These are phyloP conservation scores for Polypterus senegalus DNA, from an alignment of 2,113 vertebrate genomes.

Conservation along the genomic window DNA sequence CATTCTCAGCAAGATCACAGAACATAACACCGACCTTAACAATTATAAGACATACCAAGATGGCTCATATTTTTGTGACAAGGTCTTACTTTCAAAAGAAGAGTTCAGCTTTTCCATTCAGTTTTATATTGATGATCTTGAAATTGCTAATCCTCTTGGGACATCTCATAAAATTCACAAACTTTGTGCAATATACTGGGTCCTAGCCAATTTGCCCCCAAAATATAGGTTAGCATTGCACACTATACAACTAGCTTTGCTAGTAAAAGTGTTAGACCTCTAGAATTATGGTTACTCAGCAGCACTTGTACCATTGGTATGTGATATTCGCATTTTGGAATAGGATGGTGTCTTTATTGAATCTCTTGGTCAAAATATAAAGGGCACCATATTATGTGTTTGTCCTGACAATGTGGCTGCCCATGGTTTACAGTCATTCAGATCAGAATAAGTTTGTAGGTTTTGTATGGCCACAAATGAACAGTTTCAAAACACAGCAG, in stretches of 20 bases:
- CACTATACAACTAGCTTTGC: constrained; percentile 13
- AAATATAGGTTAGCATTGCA: constrained; percentile 2
- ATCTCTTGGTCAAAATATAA: constrained; percentile 14
- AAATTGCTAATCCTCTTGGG: too few relatives aligned
- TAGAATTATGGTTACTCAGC: constrained; percentile 17
- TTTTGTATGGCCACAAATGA: constrained; percentile 15
- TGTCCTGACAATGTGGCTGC: constrained; percentile 16
- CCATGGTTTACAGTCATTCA: constrained; percentile 11
- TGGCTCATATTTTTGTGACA: too few relatives aligned
- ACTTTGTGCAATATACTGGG: too few relatives aligned
- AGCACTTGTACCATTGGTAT: constrained; percentile 16
- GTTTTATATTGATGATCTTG: too few relatives aligned
- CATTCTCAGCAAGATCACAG: too few relatives aligned
- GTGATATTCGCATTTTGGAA: constrained; percentile 19
- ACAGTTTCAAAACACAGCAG: neutral
- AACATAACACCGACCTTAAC: too few relatives aligned
- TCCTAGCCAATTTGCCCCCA: too few relatives aligned
- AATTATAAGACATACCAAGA: too few relatives aligned
- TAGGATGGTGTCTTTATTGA: constrained; percentile 23
- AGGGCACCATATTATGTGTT: constrained; percentile 11
- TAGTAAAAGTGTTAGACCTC: constrained; percentile 8
- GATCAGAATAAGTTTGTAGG: constrained; percentile 12
- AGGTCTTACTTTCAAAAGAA: too few relatives aligned
- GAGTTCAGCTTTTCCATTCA: too few relatives aligned
- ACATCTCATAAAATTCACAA: too few relatives aligned